Evolutionary conservation across 2,888 invertebrate species (phyloP).

Genomic region (Lasioglossum oenotherae): DNA sequence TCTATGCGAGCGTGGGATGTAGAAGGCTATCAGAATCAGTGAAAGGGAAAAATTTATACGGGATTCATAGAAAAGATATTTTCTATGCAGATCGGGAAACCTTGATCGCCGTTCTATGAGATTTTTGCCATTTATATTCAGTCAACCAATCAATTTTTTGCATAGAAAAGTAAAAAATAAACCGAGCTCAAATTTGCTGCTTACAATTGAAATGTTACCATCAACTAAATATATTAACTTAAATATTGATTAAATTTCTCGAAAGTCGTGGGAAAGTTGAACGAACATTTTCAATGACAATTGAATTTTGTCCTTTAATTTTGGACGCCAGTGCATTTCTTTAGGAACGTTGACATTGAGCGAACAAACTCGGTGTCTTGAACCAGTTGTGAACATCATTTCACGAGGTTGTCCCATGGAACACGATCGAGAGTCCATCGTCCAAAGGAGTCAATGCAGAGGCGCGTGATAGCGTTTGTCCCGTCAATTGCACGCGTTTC

Average conservation of each 20-base stretch:
- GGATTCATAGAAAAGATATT: too few relatives aligned
- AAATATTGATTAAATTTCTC: background rate
- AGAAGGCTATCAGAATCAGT: background rate
- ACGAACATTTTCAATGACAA: background rate
- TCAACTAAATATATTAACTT: background rate
- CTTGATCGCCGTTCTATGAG: background rate
- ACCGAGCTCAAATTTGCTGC: background rate
- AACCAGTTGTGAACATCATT: background rate
- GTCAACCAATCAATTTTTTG: too few relatives aligned
- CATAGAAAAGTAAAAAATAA: background rate
- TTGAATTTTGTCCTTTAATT: background rate
- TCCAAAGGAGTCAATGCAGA: conserved; percentile 2
- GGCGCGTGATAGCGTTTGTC: conserved; percentile 15
- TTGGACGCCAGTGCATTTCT: background rate
- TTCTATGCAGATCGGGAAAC: background rate
- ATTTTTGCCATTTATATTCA: background rate
- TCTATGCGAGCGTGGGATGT: background rate
- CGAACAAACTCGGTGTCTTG: background rate
- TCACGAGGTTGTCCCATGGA: too few relatives aligned
- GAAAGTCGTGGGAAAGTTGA: too few relatives aligned
- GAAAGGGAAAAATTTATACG: background rate
- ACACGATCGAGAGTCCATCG: conserved; percentile 12
- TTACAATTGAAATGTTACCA: background rate
- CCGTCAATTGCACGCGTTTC: conserved; percentile 13
- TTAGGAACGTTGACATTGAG: background rate